Evolutionary conservation across 1,140 invertebrate species (phyloP), one percentile per base, ranked within the genome.

Genomic region (Bursaphelenchus mucronatus): DNA sequence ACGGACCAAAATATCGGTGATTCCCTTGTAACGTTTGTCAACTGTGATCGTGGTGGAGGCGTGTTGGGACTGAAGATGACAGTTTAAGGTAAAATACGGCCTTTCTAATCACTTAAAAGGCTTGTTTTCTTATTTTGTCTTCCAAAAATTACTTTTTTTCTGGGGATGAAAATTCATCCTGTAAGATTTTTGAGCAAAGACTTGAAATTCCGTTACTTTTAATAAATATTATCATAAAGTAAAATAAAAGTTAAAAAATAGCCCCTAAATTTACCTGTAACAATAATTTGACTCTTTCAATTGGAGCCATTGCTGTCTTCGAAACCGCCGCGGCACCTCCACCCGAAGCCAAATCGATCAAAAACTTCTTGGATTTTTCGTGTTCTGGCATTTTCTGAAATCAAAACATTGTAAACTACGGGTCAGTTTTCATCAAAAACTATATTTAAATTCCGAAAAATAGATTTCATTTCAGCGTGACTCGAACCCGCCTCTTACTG

Each of bases 301-400:
- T 83, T 17, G 83, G 83, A 21, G 83, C 83, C 19, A 85, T 83
- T 11, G 82, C 83, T 17, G 90, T 92, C 83, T 94, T 93, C 64
- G 91, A 90, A 74, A 92, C 86, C 56, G 90, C 90, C 66, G 91
- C 91, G 61, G 90, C 89, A 74, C 92, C 86, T 81, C 91, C 91
- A 77, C 89, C 79, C 41, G 74, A 64, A 44, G 71, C 68, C 46
- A 81, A 64, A 61, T 80, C 78, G 49, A 78, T 75, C 30, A 66
- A 19, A 69, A 80, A 80, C 54, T 80, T 78, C 45, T 61, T 74
- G 52, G 73, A 58, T 61, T 76, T 69, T 61, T 76, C 76, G 57
- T 59, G 40, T 15, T 13, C 19, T 44, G 41, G 53, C 53, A 55
- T 55, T 55, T 59, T 59, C 40, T 39, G 54, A 55, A 30, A 30